Evolutionary conservation across 1,140 invertebrate species (phyloP).

Genomic region (Aporrectodea caliginosa): DNA sequence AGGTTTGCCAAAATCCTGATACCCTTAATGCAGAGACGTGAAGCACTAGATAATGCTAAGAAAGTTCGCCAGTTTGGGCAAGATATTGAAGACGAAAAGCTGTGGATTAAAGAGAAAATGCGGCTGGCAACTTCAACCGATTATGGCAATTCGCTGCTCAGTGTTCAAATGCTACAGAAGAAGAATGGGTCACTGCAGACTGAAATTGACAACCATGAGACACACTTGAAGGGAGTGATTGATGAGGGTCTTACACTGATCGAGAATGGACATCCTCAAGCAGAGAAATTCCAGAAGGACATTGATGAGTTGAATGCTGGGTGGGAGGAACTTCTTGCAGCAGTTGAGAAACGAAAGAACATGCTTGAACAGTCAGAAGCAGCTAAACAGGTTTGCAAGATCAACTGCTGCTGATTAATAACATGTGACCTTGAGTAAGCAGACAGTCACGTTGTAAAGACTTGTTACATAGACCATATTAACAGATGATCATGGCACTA

Average conservation of each 20-base stretch:
- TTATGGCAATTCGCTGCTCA: conserved; percentile 92
- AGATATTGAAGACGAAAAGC: conserved; percentile 96
- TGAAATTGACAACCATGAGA: conserved; percentile 98
- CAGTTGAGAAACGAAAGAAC: conserved; percentile 65
- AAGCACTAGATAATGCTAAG: conserved; percentile 92
- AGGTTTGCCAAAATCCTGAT: conserved; percentile 65
- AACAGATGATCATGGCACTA: too few species aligned
- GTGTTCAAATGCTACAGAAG: conserved; percentile 95
- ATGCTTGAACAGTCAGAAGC: conserved; percentile 66
- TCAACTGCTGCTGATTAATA: too few species aligned
- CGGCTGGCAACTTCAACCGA: conserved; percentile 82
- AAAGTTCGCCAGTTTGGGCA: conserved; percentile 97
- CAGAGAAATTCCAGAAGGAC: conserved; percentile 77
- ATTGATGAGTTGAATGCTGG: conserved; percentile 82
- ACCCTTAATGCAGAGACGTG: conserved; percentile 81
- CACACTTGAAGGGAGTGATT: conserved; percentile 77
- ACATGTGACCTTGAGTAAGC: too few species aligned
- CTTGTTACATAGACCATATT: too few species aligned
- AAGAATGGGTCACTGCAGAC: conserved; percentile 70
- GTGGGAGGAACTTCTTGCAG: conserved; percentile 89
- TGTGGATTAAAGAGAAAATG: conserved; percentile 98
- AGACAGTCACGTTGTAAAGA: too few species aligned
- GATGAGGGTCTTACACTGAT: conserved; percentile 88
- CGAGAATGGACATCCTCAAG: conserved; percentile 87
- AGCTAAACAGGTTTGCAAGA: conserved; percentile 64